These are phyloP conservation scores for Peromyscus leucopus DNA, from an alignment of 2,113 vertebrate species.

Conservation along the genomic window DNA sequence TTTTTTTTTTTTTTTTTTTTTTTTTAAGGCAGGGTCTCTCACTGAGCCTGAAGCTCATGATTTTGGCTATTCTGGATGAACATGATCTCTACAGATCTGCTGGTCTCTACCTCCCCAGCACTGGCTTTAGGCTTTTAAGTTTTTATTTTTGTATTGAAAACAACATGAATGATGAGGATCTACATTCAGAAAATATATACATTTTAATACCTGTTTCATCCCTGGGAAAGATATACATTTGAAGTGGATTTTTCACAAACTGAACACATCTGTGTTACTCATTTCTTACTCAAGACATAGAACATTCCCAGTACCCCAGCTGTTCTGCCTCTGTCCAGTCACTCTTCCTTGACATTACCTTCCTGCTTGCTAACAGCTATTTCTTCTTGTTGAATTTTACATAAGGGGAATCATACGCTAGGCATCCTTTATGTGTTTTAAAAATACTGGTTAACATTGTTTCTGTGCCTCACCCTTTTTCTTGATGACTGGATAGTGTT, in stretches of 20 bases:
- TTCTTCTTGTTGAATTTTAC: constrained; percentile 52
- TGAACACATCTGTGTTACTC: background rate
- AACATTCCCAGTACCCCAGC: background rate
- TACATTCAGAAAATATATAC: background rate
- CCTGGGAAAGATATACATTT: background rate
- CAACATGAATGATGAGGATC: background rate
- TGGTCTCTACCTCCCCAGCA: background rate
- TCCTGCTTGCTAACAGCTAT: background rate
- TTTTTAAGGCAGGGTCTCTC: background rate
- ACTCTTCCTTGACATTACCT: background rate
- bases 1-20: background rate
- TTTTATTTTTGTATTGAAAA: background rate
- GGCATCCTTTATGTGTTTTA: background rate
- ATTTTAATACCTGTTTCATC: background rate
- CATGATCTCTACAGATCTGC: background rate
- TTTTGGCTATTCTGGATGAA: background rate
- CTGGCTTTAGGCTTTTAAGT: background rate
- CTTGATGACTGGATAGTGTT: background rate
- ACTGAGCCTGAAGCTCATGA: background rate
- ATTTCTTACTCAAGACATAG: background rate
- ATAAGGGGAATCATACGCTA: background rate
- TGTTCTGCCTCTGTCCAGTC: background rate
- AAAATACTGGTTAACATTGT: background rate
- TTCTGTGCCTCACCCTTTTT: background rate
- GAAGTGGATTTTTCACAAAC: background rate